Evolutionary conservation across 2,888 invertebrate species (phyloP).

Genomic region (Pyrgus malvae): DNA sequence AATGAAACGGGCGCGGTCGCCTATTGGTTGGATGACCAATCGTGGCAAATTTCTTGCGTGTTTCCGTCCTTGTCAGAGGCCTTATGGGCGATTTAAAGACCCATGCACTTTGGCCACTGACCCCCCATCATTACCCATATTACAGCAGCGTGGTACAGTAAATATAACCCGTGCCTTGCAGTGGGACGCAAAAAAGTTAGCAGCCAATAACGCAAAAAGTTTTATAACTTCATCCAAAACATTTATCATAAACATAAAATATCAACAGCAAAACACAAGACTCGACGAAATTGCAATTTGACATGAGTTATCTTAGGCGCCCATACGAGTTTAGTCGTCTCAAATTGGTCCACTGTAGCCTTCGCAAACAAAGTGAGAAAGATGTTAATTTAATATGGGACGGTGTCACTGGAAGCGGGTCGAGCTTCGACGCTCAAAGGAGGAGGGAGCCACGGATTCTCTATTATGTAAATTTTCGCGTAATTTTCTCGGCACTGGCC

Average conservation of each 20-base stretch:
- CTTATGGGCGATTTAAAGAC: too few relatives aligned
- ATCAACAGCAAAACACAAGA: not conserved
- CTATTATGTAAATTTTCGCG: conserved; percentile 79
- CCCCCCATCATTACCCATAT: too few relatives aligned
- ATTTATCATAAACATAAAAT: not conserved
- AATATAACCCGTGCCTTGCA: too few relatives aligned
- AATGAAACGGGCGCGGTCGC: too few relatives aligned
- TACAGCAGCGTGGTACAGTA: too few relatives aligned
- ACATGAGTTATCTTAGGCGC: not conserved
- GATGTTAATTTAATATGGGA: conserved; percentile 78
- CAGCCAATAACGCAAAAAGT: too few relatives aligned
- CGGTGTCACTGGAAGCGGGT: conserved; percentile 70
- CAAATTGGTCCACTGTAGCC: conserved; percentile 65
- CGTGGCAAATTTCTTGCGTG: too few relatives aligned
- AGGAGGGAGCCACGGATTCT: conserved; percentile 76
- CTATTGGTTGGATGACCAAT: too few relatives aligned
- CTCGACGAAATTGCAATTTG: not conserved
- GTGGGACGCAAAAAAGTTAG: too few relatives aligned
- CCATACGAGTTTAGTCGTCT: conserved; percentile 50
- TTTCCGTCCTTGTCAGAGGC: too few relatives aligned
- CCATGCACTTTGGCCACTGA: too few relatives aligned
- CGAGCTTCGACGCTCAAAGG: conserved; percentile 71
- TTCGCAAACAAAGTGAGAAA: conserved; percentile 72
- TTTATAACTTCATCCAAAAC: too few relatives aligned
- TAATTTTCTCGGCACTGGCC: conserved; percentile 73